These are phyloP conservation scores for Ivindomyrus marchei DNA, from an alignment of 2,113 vertebrate species.

Conservation along the genomic window DNA sequence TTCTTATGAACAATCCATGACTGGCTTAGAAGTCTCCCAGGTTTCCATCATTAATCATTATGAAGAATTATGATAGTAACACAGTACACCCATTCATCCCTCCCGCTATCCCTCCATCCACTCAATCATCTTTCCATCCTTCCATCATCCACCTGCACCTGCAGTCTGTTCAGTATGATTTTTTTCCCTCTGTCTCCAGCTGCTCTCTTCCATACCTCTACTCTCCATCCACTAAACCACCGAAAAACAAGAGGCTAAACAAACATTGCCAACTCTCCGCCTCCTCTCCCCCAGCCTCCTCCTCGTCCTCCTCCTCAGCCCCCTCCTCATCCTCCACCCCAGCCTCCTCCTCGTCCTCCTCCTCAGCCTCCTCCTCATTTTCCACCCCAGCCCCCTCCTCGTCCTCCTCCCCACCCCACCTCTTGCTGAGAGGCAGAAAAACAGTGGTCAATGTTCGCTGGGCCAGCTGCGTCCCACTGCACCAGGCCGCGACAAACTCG, in stretches of 20 bases:
- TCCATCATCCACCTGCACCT: not conserved
- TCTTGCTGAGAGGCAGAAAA: conserved; percentile 26
- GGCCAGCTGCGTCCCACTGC: conserved; percentile 21
- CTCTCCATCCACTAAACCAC: not conserved
- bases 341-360: not conserved
- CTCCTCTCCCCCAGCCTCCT: not conserved
- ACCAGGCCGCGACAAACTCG: conserved; percentile 17
- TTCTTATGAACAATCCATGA: not conserved
- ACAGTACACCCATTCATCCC: not conserved
- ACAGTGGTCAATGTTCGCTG: conserved; percentile 42
- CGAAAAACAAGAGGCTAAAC: not conserved
- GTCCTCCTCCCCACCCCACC: too few relatives aligned
- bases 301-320: too few relatives aligned
- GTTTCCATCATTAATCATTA: not conserved
- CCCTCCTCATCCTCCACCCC: not conserved
- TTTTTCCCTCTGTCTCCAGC: not conserved
- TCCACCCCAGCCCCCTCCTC: too few relatives aligned
- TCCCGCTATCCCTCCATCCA: not conserved
- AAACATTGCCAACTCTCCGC: not conserved
- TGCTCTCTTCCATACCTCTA: not conserved
- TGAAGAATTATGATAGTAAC: not conserved
- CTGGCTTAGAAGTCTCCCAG: not conserved
- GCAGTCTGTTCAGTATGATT: not conserved
- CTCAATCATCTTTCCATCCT: not conserved
- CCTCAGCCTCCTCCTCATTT: too few relatives aligned